phyloP scores from a whole-genome alignment of 1,140 invertebrate species.

The Nixonia krombeini region DNA sequence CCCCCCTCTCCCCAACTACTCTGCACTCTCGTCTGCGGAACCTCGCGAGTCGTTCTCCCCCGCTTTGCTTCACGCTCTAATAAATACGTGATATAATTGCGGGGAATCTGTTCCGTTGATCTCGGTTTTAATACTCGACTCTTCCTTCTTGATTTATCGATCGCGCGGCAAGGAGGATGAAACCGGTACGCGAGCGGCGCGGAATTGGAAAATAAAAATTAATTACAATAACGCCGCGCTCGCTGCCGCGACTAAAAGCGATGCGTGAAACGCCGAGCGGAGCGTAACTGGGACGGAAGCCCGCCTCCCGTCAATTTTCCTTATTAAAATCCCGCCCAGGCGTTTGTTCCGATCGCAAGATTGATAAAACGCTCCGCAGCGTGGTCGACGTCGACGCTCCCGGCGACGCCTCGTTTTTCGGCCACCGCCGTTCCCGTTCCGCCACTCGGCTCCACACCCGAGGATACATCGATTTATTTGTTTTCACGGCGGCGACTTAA shows the following conservation, averaged over 20 bases:
- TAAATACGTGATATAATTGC: constrained; percentile 42
- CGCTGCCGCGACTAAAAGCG: too few species aligned
- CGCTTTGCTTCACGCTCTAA: constrained; percentile 40
- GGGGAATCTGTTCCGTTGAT: constrained; percentile 32
- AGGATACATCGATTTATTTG: constrained; percentile 58
- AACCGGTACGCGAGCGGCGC: too few species aligned
- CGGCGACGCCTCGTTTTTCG: constrained; percentile 14
- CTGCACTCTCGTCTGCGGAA: too few species aligned
- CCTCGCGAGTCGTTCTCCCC: too few species aligned
- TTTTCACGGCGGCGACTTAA: constrained; percentile 55
- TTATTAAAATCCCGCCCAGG: too few species aligned
- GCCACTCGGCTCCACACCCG: constrained; percentile 25
- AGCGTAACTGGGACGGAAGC: too few species aligned
- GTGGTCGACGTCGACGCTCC: constrained; percentile 20
- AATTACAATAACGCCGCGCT: constrained; percentile 20
- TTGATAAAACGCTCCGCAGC: too few species aligned
- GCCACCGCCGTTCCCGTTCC: too few species aligned
- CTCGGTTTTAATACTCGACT: constrained; percentile 36
- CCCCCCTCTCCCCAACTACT: too few species aligned
- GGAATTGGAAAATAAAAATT: constrained; percentile 32
- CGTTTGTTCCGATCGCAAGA: too few species aligned
- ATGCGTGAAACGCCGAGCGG: too few species aligned
- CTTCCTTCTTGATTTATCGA: constrained; percentile 28
- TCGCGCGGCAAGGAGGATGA: neutral
- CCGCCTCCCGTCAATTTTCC: too few species aligned